phyloP scores from a whole-genome alignment of 2,797 vertebrate genomes.

The Selene dorsalis region DNA sequence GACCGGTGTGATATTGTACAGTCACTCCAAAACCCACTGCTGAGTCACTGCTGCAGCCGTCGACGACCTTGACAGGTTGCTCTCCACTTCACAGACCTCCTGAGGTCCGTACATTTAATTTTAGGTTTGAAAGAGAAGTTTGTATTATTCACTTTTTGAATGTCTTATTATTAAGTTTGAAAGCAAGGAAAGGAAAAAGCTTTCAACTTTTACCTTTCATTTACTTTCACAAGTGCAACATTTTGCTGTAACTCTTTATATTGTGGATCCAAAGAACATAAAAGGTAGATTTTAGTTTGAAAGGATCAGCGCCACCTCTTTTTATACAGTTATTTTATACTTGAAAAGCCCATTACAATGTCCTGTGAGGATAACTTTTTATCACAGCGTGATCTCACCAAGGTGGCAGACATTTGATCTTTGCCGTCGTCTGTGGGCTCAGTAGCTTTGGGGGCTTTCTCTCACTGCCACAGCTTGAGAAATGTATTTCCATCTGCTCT shows the following conservation, averaged over 20 bases:
- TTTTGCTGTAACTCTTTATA: neutral
- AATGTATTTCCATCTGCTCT: conserved; percentile 41
- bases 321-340: neutral
- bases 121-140: neutral
- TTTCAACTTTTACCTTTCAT: neutral
- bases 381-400: conserved; percentile 32
- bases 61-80: neutral
- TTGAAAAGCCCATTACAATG: conserved; percentile 8
- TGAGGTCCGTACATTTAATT: neutral
- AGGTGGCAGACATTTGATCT: conserved; percentile 40
- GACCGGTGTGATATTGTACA: neutral
- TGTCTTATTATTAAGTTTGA: neutral
- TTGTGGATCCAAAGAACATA: neutral
- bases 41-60: neutral
- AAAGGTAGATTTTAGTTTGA: neutral
- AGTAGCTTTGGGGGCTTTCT: conserved; percentile 78
- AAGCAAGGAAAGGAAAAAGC: neutral
- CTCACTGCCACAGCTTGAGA: conserved; percentile 41
- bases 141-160: too few relatives aligned
- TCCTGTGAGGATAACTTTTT: conserved; percentile 38
- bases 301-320: neutral
- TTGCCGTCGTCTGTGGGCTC: conserved; percentile 47
- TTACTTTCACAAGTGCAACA: neutral
- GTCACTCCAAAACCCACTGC: neutral
- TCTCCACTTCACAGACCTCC: neutral